Conservation (phyloP, 2,113 vertebrate species). For the Morone saxatilis region DNA sequence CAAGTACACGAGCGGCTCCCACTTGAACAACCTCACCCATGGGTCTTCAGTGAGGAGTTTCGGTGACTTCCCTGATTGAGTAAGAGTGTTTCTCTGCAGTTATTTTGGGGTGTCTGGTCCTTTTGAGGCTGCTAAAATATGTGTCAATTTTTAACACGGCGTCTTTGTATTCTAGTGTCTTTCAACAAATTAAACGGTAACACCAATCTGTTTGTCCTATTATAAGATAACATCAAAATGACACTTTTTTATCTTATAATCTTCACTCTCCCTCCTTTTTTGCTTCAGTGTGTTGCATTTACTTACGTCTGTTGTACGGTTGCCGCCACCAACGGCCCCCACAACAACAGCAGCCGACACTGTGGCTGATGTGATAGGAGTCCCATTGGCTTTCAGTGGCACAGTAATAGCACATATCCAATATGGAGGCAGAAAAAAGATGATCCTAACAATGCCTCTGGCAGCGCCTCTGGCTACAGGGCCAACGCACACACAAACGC, state of each 20-base stretch:
- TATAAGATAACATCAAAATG: background rate
- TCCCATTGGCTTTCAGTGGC: slow-evolving; percentile 62
- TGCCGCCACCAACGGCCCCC: slow-evolving; percentile 2
- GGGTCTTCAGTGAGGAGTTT: background rate
- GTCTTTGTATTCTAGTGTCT: background rate
- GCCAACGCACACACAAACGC: slow-evolving; percentile 43
- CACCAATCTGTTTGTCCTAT: background rate
- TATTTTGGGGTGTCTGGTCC: background rate
- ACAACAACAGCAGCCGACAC: slow-evolving; percentile 43
- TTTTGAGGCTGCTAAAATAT: background rate
- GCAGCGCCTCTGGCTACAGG: slow-evolving; percentile 74
- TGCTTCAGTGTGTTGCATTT: slow-evolving; percentile 24
- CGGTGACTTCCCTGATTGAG: background rate
- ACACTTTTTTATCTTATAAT: background rate
- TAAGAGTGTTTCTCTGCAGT: background rate
- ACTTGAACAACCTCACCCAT: background rate
- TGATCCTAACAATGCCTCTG: slow-evolving; percentile 76
- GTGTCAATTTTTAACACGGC: background rate
- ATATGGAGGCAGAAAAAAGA: slow-evolving; percentile 74
- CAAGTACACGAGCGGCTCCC: slow-evolving; percentile 4
- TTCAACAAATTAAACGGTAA: background rate
- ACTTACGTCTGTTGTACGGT: slow-evolving; percentile 21
- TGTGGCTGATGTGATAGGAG: slow-evolving; percentile 50
- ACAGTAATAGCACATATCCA: slow-evolving; percentile 71
- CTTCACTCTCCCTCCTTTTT: background rate